Evolutionary conservation across 2,113 vertebrate species (phyloP), one percentile per base, ranked within the genome.

Genomic region (Platanista minor): DNA sequence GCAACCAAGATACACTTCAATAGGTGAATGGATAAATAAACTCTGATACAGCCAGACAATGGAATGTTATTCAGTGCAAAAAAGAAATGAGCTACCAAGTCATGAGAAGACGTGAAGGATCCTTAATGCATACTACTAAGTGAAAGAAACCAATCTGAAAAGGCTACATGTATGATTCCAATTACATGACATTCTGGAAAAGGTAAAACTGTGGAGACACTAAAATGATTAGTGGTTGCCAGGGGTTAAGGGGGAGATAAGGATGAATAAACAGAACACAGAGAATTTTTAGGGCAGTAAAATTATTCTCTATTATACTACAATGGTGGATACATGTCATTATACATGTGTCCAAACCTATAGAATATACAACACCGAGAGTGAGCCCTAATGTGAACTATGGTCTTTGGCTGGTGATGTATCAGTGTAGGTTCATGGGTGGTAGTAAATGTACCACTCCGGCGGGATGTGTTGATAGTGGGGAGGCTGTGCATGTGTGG

Each of bases 121-220:
- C 21, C 10, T n/a, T 6, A 87, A 20, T 49, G 62, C 71, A 25
- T 71, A 33, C 49, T 49, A 36, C 64, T 67, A 52, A 71, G 27
- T 78, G n/a, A 59, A 94, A 91, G 39, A 64, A 52, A 33, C 17
- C 71, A 52, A 41, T 41, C 20, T 92, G 69, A 72, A 88, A 72
- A 72, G 43, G 1, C 71, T 57, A 15, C 17, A 29, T 61, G 3
- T 91, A 36, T n/a, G 46, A 43, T 87, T 87, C 31, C 43, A 84
- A 87, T 39, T 49, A 18, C 69, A 8, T 54, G 18, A 31, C 27
- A 25, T 71, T 66, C 94, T 64, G 43, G 52, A 52, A 83, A 90
- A 77, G 52, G 36, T 49, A 49, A 74, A 77, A 49, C 67, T 66
- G 36, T 61, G 27, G 64, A 80, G 23, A 74, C 8, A 21, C 14